Evolutionary conservation across 2,888 invertebrate species (phyloP).

Genomic region (Lagria hirta): DNA sequence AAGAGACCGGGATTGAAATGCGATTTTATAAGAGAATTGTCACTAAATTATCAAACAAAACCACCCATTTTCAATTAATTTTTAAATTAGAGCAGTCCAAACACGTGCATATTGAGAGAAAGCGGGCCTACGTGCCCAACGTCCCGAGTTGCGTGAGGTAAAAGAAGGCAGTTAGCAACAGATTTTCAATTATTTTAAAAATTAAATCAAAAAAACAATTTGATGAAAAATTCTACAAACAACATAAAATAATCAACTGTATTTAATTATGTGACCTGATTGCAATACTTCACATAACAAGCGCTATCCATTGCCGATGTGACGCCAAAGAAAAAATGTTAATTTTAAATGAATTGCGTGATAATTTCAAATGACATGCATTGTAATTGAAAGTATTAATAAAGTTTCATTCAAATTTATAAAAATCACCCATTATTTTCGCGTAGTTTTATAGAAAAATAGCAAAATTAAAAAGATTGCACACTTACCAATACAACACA

Average conservation of each 20-base stretch:
- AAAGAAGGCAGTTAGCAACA: conserved; percentile 4
- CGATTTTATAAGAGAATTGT: neutral
- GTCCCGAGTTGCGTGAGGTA: conserved; percentile 19
- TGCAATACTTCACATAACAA: conserved; percentile 27
- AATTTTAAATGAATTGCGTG: conserved; percentile 48
- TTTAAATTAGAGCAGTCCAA: conserved; percentile 14
- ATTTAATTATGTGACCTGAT: conserved; percentile 40
- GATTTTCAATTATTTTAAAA: conserved; percentile 2
- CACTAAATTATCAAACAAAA: conserved; percentile 5
- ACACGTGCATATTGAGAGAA: conserved; percentile 36
- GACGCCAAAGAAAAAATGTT: conserved; percentile 48
- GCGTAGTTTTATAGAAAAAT: conserved; percentile 47
- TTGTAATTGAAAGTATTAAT: conserved; percentile 24
- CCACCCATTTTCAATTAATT: conserved; percentile 3
- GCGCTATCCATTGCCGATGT: conserved; percentile 38
- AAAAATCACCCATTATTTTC: conserved; percentile 39
- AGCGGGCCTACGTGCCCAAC: conserved; percentile 36
- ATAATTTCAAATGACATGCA: conserved; percentile 48
- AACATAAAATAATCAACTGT: conserved; percentile 9
- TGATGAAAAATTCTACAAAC: neutral
- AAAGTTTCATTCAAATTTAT: conserved; percentile 19
- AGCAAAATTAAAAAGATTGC: conserved; percentile 45
- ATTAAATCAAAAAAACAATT: conserved; percentile 2
- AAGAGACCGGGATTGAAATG: neutral
- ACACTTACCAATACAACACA: conserved; percentile 59